Conservation (phyloP, 2,113 vertebrate species). For the Phalacrocorax aristotelis region DNA sequence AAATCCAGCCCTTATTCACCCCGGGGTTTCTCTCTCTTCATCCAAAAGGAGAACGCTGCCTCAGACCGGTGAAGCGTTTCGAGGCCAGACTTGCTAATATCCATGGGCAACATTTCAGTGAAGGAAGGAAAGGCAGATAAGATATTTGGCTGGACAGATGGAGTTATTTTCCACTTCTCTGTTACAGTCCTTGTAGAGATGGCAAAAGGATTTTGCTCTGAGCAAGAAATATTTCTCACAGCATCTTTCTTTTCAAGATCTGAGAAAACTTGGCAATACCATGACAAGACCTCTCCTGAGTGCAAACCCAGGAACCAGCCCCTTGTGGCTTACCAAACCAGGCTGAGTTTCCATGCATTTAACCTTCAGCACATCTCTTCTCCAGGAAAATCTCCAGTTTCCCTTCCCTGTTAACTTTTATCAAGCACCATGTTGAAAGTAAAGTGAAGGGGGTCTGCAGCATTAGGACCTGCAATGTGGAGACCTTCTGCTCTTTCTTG, state of each 20-base stretch:
- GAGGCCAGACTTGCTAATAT: neutral
- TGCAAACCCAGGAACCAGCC: accelerated
- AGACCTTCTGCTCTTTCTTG: neutral
- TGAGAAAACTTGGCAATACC: neutral
- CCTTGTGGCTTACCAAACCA: neutral
- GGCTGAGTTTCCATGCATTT: neutral
- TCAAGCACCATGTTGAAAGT: neutral
- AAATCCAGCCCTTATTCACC: conserved; percentile 3
- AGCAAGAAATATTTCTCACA: neutral
- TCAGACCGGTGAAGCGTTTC: neutral
- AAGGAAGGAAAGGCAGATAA: neutral
- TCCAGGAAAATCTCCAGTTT: neutral
- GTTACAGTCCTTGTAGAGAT: neutral
- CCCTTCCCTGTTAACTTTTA: no score
- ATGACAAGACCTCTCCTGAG: neutral
- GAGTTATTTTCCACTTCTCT: conserved; percentile 1
- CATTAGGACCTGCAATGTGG: accelerated
- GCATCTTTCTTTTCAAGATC: neutral
- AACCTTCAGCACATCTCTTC: neutral
- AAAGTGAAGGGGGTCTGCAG: accelerated
- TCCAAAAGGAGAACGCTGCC: neutral
- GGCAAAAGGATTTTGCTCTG: neutral
- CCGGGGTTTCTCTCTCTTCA: neutral
- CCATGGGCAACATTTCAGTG: neutral
- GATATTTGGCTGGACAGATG: neutral